Percentiles rank a stretch among this genome's conserved stretches.
Evolutionary conservation across 2,888 invertebrate species (phyloP).

Genomic region (Ophioninae sp.): DNA sequence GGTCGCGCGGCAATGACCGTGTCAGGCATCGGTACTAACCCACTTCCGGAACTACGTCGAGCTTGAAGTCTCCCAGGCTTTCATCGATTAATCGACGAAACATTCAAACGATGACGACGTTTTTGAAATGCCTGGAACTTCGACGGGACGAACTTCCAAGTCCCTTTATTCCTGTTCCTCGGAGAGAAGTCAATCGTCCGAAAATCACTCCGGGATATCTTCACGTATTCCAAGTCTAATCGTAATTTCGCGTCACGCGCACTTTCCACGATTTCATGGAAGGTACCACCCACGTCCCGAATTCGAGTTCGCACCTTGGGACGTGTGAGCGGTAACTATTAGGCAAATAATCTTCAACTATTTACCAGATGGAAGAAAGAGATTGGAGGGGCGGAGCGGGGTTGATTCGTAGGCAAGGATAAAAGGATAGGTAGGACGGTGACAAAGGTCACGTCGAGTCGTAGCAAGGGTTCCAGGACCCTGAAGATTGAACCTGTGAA

Average conservation of each 20-base stretch:
- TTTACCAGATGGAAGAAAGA: conserved; percentile 13
- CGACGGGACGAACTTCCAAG: conserved; percentile 36
- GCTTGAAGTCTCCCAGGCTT: conserved; percentile 28
- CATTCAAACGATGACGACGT: conserved; percentile 35
- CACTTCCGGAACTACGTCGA: conserved; percentile 25
- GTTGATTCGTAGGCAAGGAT: conserved; percentile 13
- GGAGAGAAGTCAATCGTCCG: conserved; percentile 43
- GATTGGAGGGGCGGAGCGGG: background rate
- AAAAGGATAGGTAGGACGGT: conserved; percentile 10
- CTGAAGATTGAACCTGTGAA: conserved; percentile 44
- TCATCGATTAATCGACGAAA: conserved; percentile 30
- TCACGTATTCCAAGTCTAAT: conserved; percentile 38
- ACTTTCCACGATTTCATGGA: background rate
- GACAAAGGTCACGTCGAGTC: conserved; percentile 46
- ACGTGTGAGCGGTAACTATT: conserved; percentile 13
- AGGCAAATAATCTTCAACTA: conserved; percentile 47
- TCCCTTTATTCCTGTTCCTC: conserved; percentile 11
- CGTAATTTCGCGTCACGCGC: conserved; percentile 46
- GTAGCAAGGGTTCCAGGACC: conserved; percentile 22
- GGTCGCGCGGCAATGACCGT: conserved; percentile 28
- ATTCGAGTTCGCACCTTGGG: background rate
- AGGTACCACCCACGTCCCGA: conserved; percentile 17
- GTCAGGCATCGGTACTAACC: background rate
- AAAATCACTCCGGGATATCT: conserved; percentile 50
- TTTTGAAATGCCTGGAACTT: conserved; percentile 13